Evolutionary conservation across 1,140 invertebrate species (phyloP), one percentile per base, ranked within the genome.

Genomic region (Trichomalopsis sarcophagae): DNA sequence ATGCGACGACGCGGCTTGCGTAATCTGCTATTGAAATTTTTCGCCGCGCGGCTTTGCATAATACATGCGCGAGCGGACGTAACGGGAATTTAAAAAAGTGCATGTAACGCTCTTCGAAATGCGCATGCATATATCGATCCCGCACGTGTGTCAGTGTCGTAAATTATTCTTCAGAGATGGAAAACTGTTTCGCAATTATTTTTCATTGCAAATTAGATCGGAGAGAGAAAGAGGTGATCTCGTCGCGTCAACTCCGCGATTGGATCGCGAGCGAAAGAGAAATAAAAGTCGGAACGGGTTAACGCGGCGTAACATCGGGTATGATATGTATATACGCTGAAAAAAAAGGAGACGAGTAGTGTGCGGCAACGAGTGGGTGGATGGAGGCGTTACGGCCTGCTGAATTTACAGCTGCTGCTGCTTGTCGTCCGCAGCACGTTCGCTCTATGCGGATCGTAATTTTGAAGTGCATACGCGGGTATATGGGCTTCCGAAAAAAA

Each of bases 401-500:
- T 87, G 83, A 86, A 87, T 87, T 87, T 85, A 82, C 84, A 86
- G 82, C 81, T 86, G 86, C 81, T 86, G 86, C 81, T 86, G 86
- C 81, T 87, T 84, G 86, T 86, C 86, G 76, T 75, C 66, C 68
- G 71, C 84, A 66, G 73, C 77, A 36, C 33, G 5, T 9, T 47
- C 44, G 9, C 44, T 47, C 44, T 47, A 5, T 50, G 66, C 68
- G 69, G 27, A 23, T 82, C 50, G 81, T 82, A 82, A 82, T 75
- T 82, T 82, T 44, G 47, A 62, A 82, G 33, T 13, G 68, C 27
- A 27, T 27, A 27, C 27, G 27, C 68, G 55, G 17, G 50, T 44
- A 44, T 44, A 36, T 36, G 33, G 66, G 40, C 27, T 5, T 23
- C 21, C 47, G 11, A 79, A 40, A 50, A 50, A 50, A 55, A 30